Evolutionary conservation across 2,888 invertebrate species (phyloP).

Genomic region (Lasioglossum figueresi): DNA sequence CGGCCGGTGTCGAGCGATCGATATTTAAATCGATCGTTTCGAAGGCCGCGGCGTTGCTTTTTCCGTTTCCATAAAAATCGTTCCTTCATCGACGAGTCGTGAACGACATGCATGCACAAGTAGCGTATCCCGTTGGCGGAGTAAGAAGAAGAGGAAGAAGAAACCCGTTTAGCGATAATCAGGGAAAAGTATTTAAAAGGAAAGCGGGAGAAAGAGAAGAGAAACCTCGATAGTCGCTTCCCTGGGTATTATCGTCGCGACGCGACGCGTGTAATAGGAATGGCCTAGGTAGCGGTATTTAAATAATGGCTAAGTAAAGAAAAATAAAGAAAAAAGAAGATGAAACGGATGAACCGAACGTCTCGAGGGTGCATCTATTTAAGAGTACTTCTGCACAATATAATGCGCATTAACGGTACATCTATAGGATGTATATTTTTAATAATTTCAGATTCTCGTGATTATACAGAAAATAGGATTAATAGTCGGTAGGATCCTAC

Average conservation of each 20-base stretch:
- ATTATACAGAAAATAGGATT: slow-evolving; percentile 44
- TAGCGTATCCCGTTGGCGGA: slow-evolving; percentile 43
- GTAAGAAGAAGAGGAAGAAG: background rate
- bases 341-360: background rate
- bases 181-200: slow-evolving; percentile 34
- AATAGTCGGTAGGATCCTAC: slow-evolving; percentile 51
- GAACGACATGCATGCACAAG: slow-evolving; percentile 60
- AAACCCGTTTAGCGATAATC: slow-evolving; percentile 37
- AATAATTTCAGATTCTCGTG: slow-evolving; percentile 73
- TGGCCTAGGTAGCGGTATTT: slow-evolving; percentile 63
- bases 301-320: slow-evolving; percentile 38
- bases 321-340: background rate
- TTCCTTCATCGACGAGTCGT: background rate
- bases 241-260: slow-evolving; percentile 38
- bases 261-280: slow-evolving; percentile 36
- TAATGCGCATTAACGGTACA: slow-evolving; percentile 73
- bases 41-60: background rate
- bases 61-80: background rate
- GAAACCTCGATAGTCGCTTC: slow-evolving; percentile 51
- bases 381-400: slow-evolving; percentile 72
- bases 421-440: slow-evolving; percentile 77
- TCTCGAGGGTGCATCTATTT: slow-evolving; percentile 48
- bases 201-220: background rate
- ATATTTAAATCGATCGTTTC: background rate
- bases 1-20: slow-evolving; percentile 8